Base-by-base conservation (phyloP, 2,113 vertebrate species). In the Zingel zingel region DNA sequence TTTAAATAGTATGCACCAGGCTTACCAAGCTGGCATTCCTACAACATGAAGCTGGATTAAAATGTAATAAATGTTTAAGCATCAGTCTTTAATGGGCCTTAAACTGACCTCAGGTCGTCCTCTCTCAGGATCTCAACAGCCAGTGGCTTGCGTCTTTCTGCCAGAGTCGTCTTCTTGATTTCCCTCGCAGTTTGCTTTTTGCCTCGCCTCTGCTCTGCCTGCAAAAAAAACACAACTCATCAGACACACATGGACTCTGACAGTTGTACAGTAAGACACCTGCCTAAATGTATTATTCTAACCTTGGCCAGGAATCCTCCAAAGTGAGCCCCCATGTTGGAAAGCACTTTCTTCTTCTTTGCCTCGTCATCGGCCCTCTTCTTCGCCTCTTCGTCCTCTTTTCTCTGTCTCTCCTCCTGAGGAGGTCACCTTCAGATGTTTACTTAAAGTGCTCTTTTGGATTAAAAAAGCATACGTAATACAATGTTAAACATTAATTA, bases 311-410 rank as follows among this genome's bases (percentile, higher is more conserved):
- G 93, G 87, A 99, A 99, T 57, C 98, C 98, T 90, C 98, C 98
- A 87, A 99, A 99, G 63, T 95, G 96, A 86, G 97, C 98, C 0
- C 98, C 98, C 97, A 99, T 99, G 94, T 98, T 99, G 48, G 97
- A 98, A 74, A 99, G 94, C 21, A 97, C 98, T 88, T 99, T 99
- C 93, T 99, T 99, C 94, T 99, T 99, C 95, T 99, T 99, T 86
- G 98, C 84, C 12, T 99, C 98, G 47, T 99, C 98, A 4, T 99
- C 98, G 0, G 97, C 98, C 74, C 95, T 95, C 90, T 98, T 96
- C 94, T 97, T 97, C 4, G 96, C 97, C 45, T 99, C 98, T 57
- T 98, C 98, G 18, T 99, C 98, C 92, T 99, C 98, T 89, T 97
- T 96, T 73, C 98, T 94, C 91, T 97, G 97, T 45, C 98, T 97